These are phyloP conservation scores for Myotis lucifugus DNA, from an alignment of 2,113 vertebrate genomes.

Conservation along the genomic window DNA sequence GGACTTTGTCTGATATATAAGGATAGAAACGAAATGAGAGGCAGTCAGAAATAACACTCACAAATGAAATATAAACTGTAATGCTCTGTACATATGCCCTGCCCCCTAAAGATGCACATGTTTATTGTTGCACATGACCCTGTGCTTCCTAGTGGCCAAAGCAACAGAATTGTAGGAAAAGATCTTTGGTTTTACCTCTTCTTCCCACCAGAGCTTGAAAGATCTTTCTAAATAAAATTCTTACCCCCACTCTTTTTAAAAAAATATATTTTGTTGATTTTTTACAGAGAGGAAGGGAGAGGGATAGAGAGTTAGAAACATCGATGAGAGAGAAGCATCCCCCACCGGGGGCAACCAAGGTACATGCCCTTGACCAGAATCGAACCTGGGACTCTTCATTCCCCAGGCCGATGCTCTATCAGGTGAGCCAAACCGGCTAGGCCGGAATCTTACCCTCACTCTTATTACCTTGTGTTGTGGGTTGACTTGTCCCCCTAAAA, in stretches of 20 bases:
- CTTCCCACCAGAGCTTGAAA: neutral
- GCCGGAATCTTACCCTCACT: too few species aligned
- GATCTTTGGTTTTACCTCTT: neutral
- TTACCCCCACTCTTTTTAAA: neutral
- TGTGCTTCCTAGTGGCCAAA: neutral
- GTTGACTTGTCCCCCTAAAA: neutral
- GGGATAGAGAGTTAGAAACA: too few species aligned
- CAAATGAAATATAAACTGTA: neutral
- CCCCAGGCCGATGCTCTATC: too few species aligned
- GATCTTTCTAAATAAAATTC: neutral
- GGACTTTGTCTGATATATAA: neutral
- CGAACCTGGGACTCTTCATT: too few species aligned
- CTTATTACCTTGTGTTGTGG: neutral
- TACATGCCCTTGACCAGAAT: too few species aligned
- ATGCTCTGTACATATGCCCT: neutral
- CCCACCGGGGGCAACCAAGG: too few species aligned
- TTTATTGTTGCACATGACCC: neutral
- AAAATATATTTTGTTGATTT: too few species aligned
- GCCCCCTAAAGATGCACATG: rapidly evolving
- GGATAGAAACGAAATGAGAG: neutral
- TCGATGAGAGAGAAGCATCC: too few species aligned
- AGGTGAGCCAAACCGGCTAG: too few species aligned
- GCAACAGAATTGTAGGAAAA: neutral
- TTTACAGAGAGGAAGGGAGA: too few species aligned
- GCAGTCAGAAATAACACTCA: neutral